Conservation (phyloP, 2,113 vertebrate species). For the Procapra przewalskii region DNA sequence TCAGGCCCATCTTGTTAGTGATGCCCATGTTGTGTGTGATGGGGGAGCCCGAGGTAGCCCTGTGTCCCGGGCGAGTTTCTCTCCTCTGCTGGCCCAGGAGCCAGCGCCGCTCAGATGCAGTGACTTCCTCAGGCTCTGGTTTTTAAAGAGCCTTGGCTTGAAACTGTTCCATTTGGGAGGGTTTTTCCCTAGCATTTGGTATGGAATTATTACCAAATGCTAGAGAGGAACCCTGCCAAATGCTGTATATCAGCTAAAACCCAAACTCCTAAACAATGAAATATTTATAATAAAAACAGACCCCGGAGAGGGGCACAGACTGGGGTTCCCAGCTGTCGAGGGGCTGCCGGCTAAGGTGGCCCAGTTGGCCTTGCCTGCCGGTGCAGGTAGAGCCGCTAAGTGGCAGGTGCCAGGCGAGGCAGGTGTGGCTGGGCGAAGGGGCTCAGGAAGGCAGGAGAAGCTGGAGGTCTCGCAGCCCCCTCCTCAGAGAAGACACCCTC, state of each 20-base stretch:
- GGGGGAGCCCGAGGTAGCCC: accelerated
- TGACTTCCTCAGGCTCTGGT: conserved; percentile 18
- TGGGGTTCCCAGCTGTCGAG: conserved; percentile 47
- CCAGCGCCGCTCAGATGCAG: neutral
- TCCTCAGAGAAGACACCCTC: neutral
- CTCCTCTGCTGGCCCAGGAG: neutral
- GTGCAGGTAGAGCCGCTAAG: neutral
- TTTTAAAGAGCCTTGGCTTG: conserved; percentile 63
- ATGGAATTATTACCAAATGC: conserved; percentile 77
- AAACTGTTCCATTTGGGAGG: conserved; percentile 69
- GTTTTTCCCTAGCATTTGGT: conserved; percentile 75
- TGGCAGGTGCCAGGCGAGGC: accelerated
- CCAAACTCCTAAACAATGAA: conserved; percentile 74
- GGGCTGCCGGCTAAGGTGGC: neutral
- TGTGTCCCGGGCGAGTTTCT: accelerated
- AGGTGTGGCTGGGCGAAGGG: accelerated
- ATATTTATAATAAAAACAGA: conserved; percentile 75
- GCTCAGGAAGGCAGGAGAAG: neutral
- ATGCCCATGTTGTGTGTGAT: accelerated
- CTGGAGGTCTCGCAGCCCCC: accelerated
- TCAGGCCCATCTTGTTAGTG: neutral
- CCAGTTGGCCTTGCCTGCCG: neutral
- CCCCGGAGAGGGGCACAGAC: conserved; percentile 39
- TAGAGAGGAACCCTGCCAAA: conserved; percentile 67
- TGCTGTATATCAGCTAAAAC: conserved; percentile 71